These are phyloP conservation scores for Auanema sp. DNA, from an alignment of 2,888 invertebrate species.

Conservation along the genomic window DNA sequence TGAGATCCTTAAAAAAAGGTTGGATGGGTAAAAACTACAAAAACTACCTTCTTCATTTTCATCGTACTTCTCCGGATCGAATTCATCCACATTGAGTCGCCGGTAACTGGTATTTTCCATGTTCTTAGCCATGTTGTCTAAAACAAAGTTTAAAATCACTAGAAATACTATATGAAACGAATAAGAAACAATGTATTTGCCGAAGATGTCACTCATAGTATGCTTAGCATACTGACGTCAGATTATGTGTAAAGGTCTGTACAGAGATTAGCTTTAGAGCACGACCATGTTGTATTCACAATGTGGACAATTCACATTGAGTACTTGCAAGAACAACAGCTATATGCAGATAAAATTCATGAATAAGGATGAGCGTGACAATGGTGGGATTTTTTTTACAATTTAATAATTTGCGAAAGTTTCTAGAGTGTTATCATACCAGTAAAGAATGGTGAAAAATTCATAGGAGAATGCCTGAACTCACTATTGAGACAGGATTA, in stretches of 20 bases:
- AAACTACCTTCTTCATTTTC: conserved; percentile 48
- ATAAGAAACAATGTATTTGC: too few relatives aligned
- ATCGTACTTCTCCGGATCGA: conserved; percentile 52
- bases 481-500: conserved; percentile 37
- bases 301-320: too few relatives aligned
- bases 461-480: conserved; percentile 39
- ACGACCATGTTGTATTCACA: too few relatives aligned
- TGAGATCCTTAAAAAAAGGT: neutral
- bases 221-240: too few relatives aligned
- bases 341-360: too few relatives aligned
- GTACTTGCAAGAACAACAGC: too few relatives aligned
- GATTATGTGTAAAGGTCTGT: too few relatives aligned
- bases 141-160: too few relatives aligned
- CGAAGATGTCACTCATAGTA: too few relatives aligned
- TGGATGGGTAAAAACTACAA: neutral
- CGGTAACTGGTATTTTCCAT: conserved; percentile 55
- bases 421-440: conserved; percentile 48
- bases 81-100: conserved; percentile 58
- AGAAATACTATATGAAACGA: too few relatives aligned
- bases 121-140: conserved; percentile 51
- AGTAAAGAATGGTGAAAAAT: conserved; percentile 46
- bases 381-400: neutral
- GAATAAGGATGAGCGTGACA: too few relatives aligned
- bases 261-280: too few relatives aligned
- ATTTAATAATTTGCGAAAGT: neutral